A percentile compares a stretch with the other conserved stretches of the same genome.
Evolutionary conservation across 2,888 invertebrate genomes (phyloP).

Genomic region (Archaeoteleia sp.): DNA sequence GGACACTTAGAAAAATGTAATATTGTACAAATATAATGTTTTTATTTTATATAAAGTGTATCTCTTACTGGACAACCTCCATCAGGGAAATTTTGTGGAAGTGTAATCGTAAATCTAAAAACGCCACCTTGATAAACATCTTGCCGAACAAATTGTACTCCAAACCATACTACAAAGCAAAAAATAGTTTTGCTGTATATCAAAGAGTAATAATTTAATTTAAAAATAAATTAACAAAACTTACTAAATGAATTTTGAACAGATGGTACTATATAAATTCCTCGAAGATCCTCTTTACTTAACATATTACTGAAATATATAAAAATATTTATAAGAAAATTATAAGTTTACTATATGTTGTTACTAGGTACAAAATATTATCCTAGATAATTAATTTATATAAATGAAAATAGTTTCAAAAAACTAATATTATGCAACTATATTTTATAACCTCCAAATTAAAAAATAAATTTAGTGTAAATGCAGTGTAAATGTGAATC

Average conservation of each 20-base stretch:
- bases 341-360: slow-evolving; percentile 5
- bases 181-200: slow-evolving; percentile 22
- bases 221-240: slow-evolving; percentile 67
- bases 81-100: slow-evolving; percentile 93
- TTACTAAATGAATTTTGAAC: slow-evolving; percentile 87
- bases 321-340: slow-evolving; percentile 10
- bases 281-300: slow-evolving; percentile 88
- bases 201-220: slow-evolving; percentile 12
- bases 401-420: too few species aligned
- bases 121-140: slow-evolving; percentile 93
- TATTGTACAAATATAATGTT: too few species aligned
- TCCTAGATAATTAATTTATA: too few species aligned
- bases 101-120: slow-evolving; percentile 89
- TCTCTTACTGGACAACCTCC: slow-evolving; percentile 88
- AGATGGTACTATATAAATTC: slow-evolving; percentile 95
- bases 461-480: background rate
- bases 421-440: too few species aligned
- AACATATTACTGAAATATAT: slow-evolving; percentile 84
- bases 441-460: background rate
- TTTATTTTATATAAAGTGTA: too few species aligned
- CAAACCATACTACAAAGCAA: slow-evolving; percentile 94
- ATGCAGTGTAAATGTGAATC: slow-evolving; percentile 63
- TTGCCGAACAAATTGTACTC: slow-evolving; percentile 91
- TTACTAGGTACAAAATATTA: too few species aligned
- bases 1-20: slow-evolving; percentile 8